A percentile compares a stretch with the other conserved stretches of the same genome.
Conservation (phyloP, 1,140 invertebrate genomes). For the Trichonephila clavipes region DNA sequence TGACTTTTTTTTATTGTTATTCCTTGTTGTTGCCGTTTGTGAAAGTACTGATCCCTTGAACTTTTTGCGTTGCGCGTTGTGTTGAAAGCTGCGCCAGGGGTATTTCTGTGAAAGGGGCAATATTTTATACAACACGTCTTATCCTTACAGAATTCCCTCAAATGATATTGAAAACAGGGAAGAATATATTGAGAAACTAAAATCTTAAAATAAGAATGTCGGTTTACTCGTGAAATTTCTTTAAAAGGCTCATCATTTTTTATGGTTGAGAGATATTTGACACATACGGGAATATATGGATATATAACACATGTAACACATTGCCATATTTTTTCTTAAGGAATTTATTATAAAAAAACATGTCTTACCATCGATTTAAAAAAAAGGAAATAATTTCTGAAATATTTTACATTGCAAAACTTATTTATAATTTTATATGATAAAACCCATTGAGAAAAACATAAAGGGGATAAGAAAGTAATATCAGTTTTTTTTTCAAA, state of each 20-base stretch:
- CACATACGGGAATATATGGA: background rate
- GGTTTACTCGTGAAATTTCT: background rate
- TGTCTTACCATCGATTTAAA: too few relatives aligned
- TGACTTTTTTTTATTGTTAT: constrained; percentile 53
- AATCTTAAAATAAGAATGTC: background rate
- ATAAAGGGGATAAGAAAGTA: too few relatives aligned
- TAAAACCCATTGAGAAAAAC: too few relatives aligned
- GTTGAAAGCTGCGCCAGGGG: constrained; percentile 7
- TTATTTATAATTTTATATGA: too few relatives aligned
- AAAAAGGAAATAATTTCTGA: too few relatives aligned
- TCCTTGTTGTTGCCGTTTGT: constrained; percentile 32
- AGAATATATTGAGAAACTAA: constrained; percentile 13
- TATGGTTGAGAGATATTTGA: background rate
- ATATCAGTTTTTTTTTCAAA: too few relatives aligned
- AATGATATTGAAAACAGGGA: constrained; percentile 57
- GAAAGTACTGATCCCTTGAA: constrained; percentile 51
- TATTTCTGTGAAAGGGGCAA: background rate
- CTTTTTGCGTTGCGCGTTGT: constrained; percentile 28
- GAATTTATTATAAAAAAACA: too few relatives aligned
- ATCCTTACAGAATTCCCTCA: constrained; percentile 45
- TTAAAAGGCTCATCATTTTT: background rate
- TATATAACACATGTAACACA: too few relatives aligned
- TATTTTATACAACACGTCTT: constrained; percentile 41
- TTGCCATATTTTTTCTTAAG: too few relatives aligned
- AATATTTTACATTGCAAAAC: too few relatives aligned